Evolutionary conservation across 37 sponge, comb jelly and placozoan genomes (phyloP).

Genomic region (Geodia barretti): DNA sequence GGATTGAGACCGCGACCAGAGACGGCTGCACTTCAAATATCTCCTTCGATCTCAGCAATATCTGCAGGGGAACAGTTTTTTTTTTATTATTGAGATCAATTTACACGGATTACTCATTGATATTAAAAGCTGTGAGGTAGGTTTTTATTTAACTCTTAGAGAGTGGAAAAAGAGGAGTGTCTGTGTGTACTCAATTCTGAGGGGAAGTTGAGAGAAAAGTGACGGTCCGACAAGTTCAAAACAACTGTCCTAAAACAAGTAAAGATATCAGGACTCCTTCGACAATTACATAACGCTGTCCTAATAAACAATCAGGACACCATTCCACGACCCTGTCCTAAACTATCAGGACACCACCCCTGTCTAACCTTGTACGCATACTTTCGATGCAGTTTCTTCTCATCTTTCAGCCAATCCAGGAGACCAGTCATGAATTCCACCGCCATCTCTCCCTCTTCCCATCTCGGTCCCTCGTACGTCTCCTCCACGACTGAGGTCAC

Average conservation of each 20-base stretch:
- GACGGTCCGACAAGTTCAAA: background rate
- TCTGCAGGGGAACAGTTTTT: conserved; percentile 28
- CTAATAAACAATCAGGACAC: background rate
- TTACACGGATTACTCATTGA: no score
- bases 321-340: background rate
- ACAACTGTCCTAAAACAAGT: no score
- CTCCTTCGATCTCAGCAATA: conserved; percentile 70
- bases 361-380: conserved; percentile 84
- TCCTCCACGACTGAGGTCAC: conserved; percentile 74
- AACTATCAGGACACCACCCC: no score
- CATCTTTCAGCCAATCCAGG: conserved; percentile 69
- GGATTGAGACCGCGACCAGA: conserved; percentile 82
- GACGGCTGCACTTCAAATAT: conserved; percentile 58
- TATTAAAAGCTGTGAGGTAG: no score
- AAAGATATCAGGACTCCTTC: no score
- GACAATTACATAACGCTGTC: background rate
- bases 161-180: background rate
- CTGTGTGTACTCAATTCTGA: no score
- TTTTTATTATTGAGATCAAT: no score
- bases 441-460: conserved; percentile 79
- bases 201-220: background rate
- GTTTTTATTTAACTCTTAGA: no score
- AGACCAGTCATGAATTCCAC: conserved; percentile 90
- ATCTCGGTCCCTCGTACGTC: conserved; percentile 83
- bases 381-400: conserved; percentile 91